Evolutionary conservation across 2,113 vertebrate genomes (phyloP), one percentile per base, ranked within the genome.

Genomic region (Pipa parva): DNA sequence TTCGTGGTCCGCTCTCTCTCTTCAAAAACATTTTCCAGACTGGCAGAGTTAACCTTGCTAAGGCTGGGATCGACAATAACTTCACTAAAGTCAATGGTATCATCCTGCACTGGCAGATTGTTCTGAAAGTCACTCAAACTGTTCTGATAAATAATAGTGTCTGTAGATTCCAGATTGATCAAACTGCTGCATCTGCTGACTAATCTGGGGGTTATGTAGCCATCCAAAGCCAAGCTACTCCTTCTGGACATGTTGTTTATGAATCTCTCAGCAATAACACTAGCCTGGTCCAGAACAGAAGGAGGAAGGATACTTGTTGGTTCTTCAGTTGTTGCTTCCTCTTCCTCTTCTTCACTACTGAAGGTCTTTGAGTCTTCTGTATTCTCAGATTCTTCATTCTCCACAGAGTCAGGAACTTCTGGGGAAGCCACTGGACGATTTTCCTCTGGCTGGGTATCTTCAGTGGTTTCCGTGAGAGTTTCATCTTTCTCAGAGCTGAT

Each of bases 211-310:
- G 79, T 88, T n/a, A 85, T 65, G 4, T 80, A 84, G 51, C 81
- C 79, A 21, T 95, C 92, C 24, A 84, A 80, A 0, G 83, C 88
- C 73, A 93, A 71, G 73, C 94, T 95, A 79, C 87, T 91, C 39
- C 87, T 79, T 20, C 89, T 84, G 2, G 93, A 94, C 26, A 91
- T 73, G 74, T 72, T 89, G 72, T 78, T 74, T 12, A 80, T 75
- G 0, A 93, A 92, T 2, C 78, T 80, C 71, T 94, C 91, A 0
- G 91, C 89, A 1, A 95, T 94, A 71, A 88, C 73, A 0, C 93
- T 89, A 18, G 92, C 90, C 71, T 95, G 91, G 75, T 92, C 90
- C 75, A 95, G 78, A 49, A 94, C 91, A 0, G 94, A 95, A 1
- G 87, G 84, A 0, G 92, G 90, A 5, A 94, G 83, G 71, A 94